A percentile compares a stretch with the other conserved stretches of the same genome.
Evolutionary conservation across 2,797 vertebrate genomes (phyloP).

Genomic region (Gadopsis marmoratus): DNA sequence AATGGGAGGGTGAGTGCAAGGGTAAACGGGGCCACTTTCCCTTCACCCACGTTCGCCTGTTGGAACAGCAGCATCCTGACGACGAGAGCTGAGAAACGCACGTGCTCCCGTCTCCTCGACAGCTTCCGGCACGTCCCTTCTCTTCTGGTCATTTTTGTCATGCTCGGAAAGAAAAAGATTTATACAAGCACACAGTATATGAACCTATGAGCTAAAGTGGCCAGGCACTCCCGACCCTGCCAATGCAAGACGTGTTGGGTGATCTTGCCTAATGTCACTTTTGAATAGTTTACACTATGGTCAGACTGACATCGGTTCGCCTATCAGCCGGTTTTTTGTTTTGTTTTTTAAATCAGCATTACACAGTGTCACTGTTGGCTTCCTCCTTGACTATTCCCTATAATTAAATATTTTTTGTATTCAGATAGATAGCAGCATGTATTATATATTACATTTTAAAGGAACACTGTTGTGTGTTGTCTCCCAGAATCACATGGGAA

Average conservation of each 20-base stretch:
- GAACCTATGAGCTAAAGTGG: conserved; percentile 39
- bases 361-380: not conserved
- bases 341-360: not conserved
- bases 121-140: conserved; percentile 17
- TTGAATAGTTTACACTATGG: conserved; percentile 54
- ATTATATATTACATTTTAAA: not conserved
- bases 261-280: conserved; percentile 18
- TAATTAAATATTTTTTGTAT: not conserved
- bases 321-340: no score
- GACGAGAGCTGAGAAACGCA: conserved; percentile 78
- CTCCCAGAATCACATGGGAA: not conserved
- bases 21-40: conserved; percentile 96
- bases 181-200: conserved; percentile 53
- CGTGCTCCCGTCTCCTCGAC: conserved; percentile 5
- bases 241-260: conserved; percentile 11
- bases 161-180: conserved; percentile 32
- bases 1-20: conserved; percentile 99
- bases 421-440: conserved; percentile 9
- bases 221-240: conserved; percentile 5
- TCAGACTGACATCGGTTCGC: conserved; percentile 55
- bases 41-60: conserved; percentile 96
- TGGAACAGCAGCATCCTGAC: conserved; percentile 95
- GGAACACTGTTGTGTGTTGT: not conserved
- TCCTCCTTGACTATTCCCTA: not conserved
- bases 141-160: conserved; percentile 1